phyloP scores from a whole-genome alignment of 2,888 invertebrate genomes.

The Hanleya hanleyi region DNA sequence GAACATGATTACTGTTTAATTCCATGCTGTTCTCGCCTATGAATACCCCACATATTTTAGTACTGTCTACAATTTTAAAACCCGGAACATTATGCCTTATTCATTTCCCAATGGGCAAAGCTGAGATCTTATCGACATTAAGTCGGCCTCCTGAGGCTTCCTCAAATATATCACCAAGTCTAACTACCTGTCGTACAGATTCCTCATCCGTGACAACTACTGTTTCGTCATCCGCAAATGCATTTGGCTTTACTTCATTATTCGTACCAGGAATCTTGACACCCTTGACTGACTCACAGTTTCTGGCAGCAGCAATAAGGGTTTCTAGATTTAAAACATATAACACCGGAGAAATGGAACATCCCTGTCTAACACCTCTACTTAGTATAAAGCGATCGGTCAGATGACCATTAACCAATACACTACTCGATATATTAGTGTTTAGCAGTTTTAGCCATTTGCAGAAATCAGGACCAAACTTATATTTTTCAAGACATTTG shows the following conservation, averaged over 20 bases:
- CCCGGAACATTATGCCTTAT: no score
- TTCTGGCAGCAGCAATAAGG: no score
- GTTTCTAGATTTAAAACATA: not conserved
- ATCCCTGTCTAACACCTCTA: not conserved
- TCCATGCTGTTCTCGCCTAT: no score
- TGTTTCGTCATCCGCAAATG: slow-evolving; percentile 21
- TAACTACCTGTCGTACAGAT: slow-evolving; percentile 1
- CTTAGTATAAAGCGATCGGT: not conserved
- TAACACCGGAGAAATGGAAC: not conserved
- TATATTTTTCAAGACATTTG: slow-evolving; percentile 35
- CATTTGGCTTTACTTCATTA: slow-evolving; percentile 8
- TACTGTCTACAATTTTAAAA: no score
- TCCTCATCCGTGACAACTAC: slow-evolving; percentile 11
- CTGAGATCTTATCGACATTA: no score
- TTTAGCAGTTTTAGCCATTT: slow-evolving; percentile 35
- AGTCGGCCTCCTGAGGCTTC: slow-evolving; percentile 30
- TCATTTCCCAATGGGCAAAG: no score
- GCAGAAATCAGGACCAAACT: slow-evolving; percentile 38
- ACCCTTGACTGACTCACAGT: no score
- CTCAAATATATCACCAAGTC: slow-evolving; percentile 7
- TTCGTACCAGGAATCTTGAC: slow-evolving; percentile 19
- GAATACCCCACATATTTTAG: no score
- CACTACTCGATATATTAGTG: not conserved
- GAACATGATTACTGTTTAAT: no score
- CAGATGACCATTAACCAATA: no score